Percentiles rank a stretch among this genome's conserved stretches.
Conservation (phyloP, 2,888 invertebrate genomes). For the Muscina levida region DNA sequence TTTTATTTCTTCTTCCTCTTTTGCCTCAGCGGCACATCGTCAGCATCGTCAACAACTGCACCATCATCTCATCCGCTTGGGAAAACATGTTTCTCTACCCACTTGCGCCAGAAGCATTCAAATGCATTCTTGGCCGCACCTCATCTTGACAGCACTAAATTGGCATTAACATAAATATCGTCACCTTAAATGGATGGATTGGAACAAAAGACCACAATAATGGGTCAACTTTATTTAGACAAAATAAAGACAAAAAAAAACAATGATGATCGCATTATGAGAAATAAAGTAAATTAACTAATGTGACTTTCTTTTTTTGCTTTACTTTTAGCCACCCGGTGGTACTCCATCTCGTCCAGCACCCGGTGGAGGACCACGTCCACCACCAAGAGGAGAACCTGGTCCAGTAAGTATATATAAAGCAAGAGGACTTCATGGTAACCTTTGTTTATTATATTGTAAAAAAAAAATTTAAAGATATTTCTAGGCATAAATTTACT, state of each 20-base stretch:
- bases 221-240: slow-evolving; percentile 52
- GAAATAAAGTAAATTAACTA: neutral
- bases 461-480: too few relatives aligned
- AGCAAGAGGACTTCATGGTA: too few relatives aligned
- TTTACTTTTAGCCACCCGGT: slow-evolving; percentile 63
- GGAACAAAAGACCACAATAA: slow-evolving; percentile 37
- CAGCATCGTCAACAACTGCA: too few relatives aligned
- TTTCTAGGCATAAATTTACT: too few relatives aligned
- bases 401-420: slow-evolving; percentile 74
- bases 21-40: too few relatives aligned
- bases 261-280: slow-evolving; percentile 5
- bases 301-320: slow-evolving; percentile 51
- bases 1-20: neutral
- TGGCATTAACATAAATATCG: slow-evolving; percentile 67
- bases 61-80: too few relatives aligned
- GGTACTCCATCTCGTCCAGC: slow-evolving; percentile 69
- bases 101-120: slow-evolving; percentile 64
- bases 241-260: neutral
- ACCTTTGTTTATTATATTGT: too few relatives aligned
- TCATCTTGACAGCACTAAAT: slow-evolving; percentile 63
- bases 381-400: slow-evolving; percentile 70
- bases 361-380: slow-evolving; percentile 68
- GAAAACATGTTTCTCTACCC: slow-evolving; percentile 65
- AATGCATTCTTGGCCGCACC: slow-evolving; percentile 66
- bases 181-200: slow-evolving; percentile 54